These are phyloP conservation scores for Oopsacas minuta DNA, from an alignment of 37 sponge, comb jelly and placozoan species.

Conservation along the genomic window DNA sequence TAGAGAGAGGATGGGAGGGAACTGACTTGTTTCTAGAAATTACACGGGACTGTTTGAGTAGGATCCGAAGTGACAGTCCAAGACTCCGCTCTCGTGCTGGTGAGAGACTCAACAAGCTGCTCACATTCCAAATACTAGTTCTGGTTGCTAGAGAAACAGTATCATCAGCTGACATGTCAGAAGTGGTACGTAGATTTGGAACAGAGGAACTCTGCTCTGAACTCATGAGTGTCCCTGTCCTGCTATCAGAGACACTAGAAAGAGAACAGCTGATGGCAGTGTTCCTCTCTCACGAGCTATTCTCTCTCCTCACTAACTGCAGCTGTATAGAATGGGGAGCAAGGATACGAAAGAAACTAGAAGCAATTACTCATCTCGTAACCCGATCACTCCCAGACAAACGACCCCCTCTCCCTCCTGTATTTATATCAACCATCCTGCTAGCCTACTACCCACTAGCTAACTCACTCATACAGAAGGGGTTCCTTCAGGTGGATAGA, in stretches of 20 bases:
- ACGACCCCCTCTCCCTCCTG: not conserved
- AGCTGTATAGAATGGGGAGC: not conserved
- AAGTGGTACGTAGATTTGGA: not conserved
- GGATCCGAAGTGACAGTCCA: not conserved
- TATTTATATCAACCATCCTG: not conserved
- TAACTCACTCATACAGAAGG: not conserved
- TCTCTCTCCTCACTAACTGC: constrained; percentile 12
- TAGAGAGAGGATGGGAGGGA: constrained; percentile 3
- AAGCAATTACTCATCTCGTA: not conserved
- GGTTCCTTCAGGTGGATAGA: constrained; percentile 1
- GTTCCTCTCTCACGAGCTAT: constrained; percentile 17
- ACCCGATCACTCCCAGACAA: not conserved
- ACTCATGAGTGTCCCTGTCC: not conserved
- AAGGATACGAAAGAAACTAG: not conserved
- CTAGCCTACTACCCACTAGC: constrained; percentile 9
- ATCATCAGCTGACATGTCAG: not conserved
- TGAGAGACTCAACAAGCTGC: constrained; percentile 14
- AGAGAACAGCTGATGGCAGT: constrained; percentile 14
- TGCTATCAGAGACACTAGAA: not conserved
- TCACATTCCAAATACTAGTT: constrained; percentile 14
- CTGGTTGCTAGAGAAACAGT: constrained; percentile 10
- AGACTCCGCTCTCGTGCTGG: not conserved
- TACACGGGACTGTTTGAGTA: constrained; percentile 6
- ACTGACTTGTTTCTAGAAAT: not conserved
- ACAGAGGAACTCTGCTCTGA: not conserved